Base-by-base conservation (phyloP, 2,888 invertebrate species). In the Morpho achilles region DNA sequence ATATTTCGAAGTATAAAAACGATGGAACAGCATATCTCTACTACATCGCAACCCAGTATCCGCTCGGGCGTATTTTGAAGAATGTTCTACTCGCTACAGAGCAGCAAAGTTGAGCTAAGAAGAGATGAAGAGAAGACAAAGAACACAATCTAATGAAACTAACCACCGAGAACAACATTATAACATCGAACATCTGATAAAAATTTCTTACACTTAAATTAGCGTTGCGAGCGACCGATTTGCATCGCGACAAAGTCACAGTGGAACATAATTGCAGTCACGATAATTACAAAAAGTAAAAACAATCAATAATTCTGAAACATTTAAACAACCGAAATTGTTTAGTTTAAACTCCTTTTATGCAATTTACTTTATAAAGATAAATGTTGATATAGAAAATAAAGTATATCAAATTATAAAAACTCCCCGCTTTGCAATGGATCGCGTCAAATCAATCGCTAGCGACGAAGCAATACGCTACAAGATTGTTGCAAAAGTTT, bases 161-260 rank as follows among this genome's bases (percentile, higher is more conserved):
- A 81, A 79, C 72, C 72, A 74, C 64, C 64, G 71, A 74, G 42
- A 59, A 62, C 70, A 77, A 79, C 82, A 77, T 75, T 72, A 67
- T 56, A 79, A 80, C 79, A 73, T 73, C 71, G 74, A 85, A 87
- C 83, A 79, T 80, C 69, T 70, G 78, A 80, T 82, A 85, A 79
- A 74, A 64, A 52, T 55, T 59, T 53, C 57, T 61, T 73, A 76
- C 77, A 73, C 75, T 80, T 82, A 80, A 72, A 68, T 69, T 64
- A 74, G 23, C 47, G 40, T 53, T 22, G 42, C 23, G n/a, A 23
- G 46, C 3, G 10, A 54, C 8, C 48, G 42, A 48, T 46, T 46
- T 41, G 41, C 9, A 32, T 32, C 42, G 42, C 42, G 42, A 43
- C 42, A 43, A 7, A 4, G 9, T 3, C 42, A 43, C 9, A 43